phyloP scores from a whole-genome alignment of 2,113 vertebrate species.

The Calcarius ornatus region DNA sequence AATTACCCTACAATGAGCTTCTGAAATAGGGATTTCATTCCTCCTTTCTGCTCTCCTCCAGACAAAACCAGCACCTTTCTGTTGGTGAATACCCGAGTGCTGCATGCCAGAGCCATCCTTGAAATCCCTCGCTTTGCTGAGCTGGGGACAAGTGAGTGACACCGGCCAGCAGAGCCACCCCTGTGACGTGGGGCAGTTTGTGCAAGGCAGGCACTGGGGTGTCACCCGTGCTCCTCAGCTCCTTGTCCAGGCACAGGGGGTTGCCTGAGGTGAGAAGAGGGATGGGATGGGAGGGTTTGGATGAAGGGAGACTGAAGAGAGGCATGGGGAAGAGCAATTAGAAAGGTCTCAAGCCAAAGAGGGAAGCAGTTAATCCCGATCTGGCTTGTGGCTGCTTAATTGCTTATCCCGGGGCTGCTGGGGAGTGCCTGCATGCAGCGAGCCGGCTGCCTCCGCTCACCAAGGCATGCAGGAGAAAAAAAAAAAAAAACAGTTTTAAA shows the following conservation, averaged over 20 bases:
- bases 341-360: background rate
- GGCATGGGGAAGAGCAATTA: background rate
- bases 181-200: rapidly evolving
- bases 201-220: background rate
- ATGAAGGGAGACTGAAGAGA: background rate
- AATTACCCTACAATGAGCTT: slow-evolving; percentile 68
- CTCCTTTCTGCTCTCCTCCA: background rate
- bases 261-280: background rate
- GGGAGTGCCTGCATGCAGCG: background rate
- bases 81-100: background rate
- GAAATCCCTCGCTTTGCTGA: background rate
- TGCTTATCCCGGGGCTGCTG: background rate
- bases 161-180: background rate
- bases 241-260: rapidly evolving
- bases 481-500: background rate
- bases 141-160: background rate
- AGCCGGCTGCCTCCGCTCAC: background rate
- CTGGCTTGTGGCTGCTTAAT: background rate
- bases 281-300: background rate
- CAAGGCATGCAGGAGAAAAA: background rate
- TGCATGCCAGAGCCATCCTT: background rate
- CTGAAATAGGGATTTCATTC: slow-evolving; percentile 47
- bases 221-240: background rate
- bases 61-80: background rate
- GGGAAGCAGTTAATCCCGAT: background rate